Percentiles rank a stretch among this genome's conserved stretches.
phyloP scores from a whole-genome alignment of 2,797 vertebrate genomes.

The Scleropages formosus region DNA sequence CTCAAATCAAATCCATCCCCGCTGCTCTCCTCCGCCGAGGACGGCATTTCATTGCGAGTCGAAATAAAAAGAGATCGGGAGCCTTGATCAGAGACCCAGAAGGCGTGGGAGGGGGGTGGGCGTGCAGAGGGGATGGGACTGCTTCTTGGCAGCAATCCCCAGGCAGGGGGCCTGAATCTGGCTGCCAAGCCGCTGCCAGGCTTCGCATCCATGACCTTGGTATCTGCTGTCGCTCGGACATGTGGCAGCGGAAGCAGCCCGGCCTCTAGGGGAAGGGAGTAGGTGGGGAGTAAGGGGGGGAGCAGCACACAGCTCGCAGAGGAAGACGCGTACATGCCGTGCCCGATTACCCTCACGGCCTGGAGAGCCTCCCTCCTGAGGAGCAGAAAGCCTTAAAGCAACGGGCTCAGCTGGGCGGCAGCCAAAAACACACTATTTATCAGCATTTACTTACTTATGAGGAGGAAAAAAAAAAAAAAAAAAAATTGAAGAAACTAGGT shows the following conservation, averaged over 20 bases:
- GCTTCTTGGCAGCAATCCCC: slow-evolving; percentile 44
- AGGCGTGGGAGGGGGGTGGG: slow-evolving; percentile 29
- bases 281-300: no score
- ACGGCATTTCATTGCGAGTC: slow-evolving; percentile 57
- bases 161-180: slow-evolving; percentile 45
- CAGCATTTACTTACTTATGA: no score
- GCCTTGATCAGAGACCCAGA: slow-evolving; percentile 43
- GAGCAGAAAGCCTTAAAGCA: neutral
- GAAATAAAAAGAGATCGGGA: slow-evolving; percentile 59
- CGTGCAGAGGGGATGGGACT: slow-evolving; percentile 28
- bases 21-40: slow-evolving; percentile 44
- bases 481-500: no score
- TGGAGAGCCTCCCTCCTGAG: neutral
- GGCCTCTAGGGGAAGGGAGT: neutral
- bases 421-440: neutral
- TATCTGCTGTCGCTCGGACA: neutral
- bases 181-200: slow-evolving; percentile 49
- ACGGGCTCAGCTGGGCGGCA: neutral
- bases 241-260: no score
- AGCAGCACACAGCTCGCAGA: neutral
- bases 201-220: neutral
- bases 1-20: slow-evolving; percentile 50
- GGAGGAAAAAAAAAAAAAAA: no score
- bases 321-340: neutral
- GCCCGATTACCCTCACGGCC: neutral